Percentiles rank a stretch among this genome's conserved stretches.
phyloP scores from a whole-genome alignment of 2,113 vertebrate species.

The Odocoileus virginianus region DNA sequence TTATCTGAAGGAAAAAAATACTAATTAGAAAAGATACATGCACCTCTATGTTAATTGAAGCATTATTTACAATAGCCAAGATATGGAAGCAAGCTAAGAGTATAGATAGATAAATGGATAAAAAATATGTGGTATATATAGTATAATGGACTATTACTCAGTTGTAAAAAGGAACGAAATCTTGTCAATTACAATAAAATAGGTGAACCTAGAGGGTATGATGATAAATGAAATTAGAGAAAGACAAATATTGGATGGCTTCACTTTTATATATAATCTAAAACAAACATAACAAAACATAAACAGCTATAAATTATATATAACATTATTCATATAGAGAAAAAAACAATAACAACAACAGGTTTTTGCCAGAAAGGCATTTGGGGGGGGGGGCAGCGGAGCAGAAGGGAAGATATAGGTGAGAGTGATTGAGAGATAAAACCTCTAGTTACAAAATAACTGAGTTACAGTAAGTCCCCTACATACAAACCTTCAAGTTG shows the following conservation, averaged over 20 bases:
- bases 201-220: neutral
- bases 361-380: neutral
- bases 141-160: neutral
- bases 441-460: neutral
- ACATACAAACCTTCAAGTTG: neutral
- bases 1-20: neutral
- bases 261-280: neutral
- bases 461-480: neutral
- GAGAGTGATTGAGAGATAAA: neutral
- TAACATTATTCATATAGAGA: neutral
- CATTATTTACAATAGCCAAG: neutral
- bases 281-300: neutral
- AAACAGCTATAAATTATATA: neutral
- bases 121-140: neutral
- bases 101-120: neutral
- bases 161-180: neutral
- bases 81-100: neutral
- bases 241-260: neutral
- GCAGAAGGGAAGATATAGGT: neutral
- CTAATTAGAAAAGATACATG: neutral
- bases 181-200: neutral
- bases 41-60: neutral
- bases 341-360: neutral
- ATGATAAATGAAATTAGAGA: neutral
- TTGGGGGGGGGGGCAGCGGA: accelerated